phyloP scores from a whole-genome alignment of 2,888 invertebrate species.

The Cybosia mesomella region DNA sequence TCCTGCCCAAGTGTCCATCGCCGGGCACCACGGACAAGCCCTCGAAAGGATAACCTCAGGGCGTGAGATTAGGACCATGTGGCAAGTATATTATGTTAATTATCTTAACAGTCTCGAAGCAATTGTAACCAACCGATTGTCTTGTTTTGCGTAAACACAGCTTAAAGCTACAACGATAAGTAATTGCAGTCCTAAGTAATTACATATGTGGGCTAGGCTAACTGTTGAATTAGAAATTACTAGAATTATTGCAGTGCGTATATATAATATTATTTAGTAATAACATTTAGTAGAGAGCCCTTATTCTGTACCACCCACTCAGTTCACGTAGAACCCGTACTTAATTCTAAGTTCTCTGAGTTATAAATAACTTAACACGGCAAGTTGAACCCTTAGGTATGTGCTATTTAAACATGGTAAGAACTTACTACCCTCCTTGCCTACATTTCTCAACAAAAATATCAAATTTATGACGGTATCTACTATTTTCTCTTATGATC shows the following conservation, averaged over 20 bases:
- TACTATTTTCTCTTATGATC: slow-evolving; percentile 34
- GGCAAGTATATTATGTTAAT: neutral
- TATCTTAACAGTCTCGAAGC: neutral
- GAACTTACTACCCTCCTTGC: slow-evolving; percentile 26
- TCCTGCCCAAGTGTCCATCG: too few relatives aligned
- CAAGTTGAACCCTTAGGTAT: slow-evolving; percentile 21
- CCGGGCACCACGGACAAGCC: too few relatives aligned
- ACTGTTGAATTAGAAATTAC: neutral
- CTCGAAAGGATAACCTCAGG: too few relatives aligned
- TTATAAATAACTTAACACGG: slow-evolving; percentile 17
- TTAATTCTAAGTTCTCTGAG: slow-evolving; percentile 9
- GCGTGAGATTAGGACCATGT: neutral
- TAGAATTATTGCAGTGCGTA: neutral
- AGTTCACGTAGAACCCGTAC: neutral
- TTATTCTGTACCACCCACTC: neutral
- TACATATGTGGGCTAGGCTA: neutral
- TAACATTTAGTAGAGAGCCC: neutral
- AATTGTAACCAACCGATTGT: neutral
- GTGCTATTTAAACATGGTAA: slow-evolving; percentile 31
- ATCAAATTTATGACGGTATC: slow-evolving; percentile 43
- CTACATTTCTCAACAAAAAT: slow-evolving; percentile 45
- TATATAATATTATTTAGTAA: neutral
- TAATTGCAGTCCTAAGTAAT: neutral
- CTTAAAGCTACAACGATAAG: neutral
- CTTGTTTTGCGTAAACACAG: neutral